phyloP scores from a whole-genome alignment of 2,113 vertebrate genomes.

The Eclectus roratus region DNA sequence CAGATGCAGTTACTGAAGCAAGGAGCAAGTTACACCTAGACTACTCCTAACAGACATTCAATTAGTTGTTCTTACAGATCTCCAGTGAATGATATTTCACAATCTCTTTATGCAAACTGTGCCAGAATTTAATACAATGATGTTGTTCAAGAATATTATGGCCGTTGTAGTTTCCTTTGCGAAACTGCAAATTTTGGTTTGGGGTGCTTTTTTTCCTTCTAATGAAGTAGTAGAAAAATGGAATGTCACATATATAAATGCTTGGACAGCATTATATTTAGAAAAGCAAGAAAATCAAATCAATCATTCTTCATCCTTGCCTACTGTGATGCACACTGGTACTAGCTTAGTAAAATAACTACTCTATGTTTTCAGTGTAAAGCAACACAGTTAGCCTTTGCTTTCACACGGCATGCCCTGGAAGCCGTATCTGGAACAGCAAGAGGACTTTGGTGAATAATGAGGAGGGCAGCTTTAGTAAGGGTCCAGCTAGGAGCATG shows the following conservation, averaged over 20 bases:
- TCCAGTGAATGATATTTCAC: background rate
- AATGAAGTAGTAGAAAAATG: background rate
- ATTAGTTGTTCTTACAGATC: background rate
- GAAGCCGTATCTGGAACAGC: background rate
- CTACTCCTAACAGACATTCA: background rate
- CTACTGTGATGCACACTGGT: background rate
- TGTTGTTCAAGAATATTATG: background rate
- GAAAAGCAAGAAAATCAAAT: background rate
- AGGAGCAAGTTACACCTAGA: background rate
- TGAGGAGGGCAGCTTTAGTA: background rate
- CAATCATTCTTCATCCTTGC: background rate
- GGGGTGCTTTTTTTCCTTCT: background rate
- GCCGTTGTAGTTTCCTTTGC: background rate
- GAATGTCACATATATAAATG: background rate
- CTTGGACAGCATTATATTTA: background rate
- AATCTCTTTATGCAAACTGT: background rate
- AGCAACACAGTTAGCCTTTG: background rate
- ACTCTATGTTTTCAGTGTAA: background rate
- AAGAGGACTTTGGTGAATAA: background rate
- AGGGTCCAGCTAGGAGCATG: background rate
- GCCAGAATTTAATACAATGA: background rate
- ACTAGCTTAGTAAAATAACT: background rate
- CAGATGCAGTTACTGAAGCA: background rate
- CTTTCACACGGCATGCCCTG: background rate
- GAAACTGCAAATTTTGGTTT: background rate